phyloP scores from a whole-genome alignment of 1,140 invertebrate genomes.

The Drosophila melanica region DNA sequence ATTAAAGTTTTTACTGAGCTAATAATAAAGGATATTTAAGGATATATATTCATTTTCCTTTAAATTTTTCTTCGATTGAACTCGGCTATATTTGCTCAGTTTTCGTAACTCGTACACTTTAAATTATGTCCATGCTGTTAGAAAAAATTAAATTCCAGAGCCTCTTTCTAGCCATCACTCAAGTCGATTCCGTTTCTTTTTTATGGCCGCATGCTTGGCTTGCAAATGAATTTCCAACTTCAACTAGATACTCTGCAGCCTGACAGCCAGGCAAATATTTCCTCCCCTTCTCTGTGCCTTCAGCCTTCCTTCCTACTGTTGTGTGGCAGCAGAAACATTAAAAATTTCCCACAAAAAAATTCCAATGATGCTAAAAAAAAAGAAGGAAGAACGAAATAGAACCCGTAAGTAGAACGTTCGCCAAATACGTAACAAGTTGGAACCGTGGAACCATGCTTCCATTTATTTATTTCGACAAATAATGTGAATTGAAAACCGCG shows the following conservation, averaged over 20 bases:
- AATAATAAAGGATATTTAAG: not conserved
- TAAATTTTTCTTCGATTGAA: not conserved
- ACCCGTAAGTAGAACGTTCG: conserved; percentile 13
- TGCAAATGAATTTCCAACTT: conserved; percentile 60
- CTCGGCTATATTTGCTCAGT: too few species aligned
- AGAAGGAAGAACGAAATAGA: not conserved
- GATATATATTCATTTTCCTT: not conserved
- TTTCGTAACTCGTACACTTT: conserved; percentile 6
- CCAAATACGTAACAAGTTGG: conserved; percentile 33
- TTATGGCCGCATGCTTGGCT: conserved; percentile 24
- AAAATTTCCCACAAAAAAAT: conserved; percentile 48
- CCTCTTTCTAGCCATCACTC: conserved; percentile 58
- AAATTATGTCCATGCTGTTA: conserved; percentile 5
- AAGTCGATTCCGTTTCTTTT: conserved; percentile 41
- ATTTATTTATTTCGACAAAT: conserved; percentile 52
- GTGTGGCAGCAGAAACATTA: conserved; percentile 31
- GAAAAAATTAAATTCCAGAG: conserved; percentile 62
- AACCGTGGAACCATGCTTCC: conserved; percentile 8
- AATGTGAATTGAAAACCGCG: conserved; percentile 52
- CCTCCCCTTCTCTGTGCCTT: not conserved
- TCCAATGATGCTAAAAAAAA: conserved; percentile 30
- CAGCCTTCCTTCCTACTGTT: not conserved
- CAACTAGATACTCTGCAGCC: conserved; percentile 29
- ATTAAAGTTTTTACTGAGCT: not conserved
- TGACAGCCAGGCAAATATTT: conserved; percentile 57